Evolutionary conservation across 2,797 vertebrate genomes (phyloP), one percentile per base, ranked within the genome.

Genomic region (Schizothorax lantsangensis): DNA sequence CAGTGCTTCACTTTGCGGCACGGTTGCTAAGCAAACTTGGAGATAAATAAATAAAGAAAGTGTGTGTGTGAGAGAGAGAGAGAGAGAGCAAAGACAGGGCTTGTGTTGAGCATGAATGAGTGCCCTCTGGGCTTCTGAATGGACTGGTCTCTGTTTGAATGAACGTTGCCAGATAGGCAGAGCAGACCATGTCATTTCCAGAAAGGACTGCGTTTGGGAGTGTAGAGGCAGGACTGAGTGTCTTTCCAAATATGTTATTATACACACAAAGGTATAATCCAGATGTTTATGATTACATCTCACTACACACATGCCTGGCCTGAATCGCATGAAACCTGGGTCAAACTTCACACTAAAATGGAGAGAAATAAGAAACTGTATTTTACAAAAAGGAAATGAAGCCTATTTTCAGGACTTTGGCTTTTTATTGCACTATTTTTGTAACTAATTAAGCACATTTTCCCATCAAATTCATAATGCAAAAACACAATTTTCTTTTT

Each of bases 11-110:
- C 75, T 88, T 89, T 89, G 78, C 40, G 3, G 86, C 84, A 59
- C 64, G n/a, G 91, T 92, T 93, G 90, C 92, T 91, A 91, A 52
- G 91, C 88, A 90, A 92, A 92, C 82, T 21, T n/a, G 19, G 64
- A 62, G 47, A 19, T 79, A 87, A 88, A 91, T 90, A 88, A 92
- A 94, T 86, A 83, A 72, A 71, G 17, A 38, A 23, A 33, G 10
- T 68, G 30, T 33, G 43, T 62, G 38, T 30, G 23, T 19, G 43
- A 4, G 15, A 26, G 1, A 17, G 62, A 38, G 21, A 33, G 54
- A 52, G 62, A 30, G 59, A 21, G 43, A 52, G 59, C 2, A 17
- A 45, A 54, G 69, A 59, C 45, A 52, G 83, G 38, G 64, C 68
- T 80, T 78, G 78, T 81, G 72, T 7, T 57, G 64, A 74, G 84